A percentile compares a stretch with the other conserved stretches of the same genome.
These are phyloP conservation scores for Eurytoma californica DNA, from an alignment of 2,888 invertebrate species.

Conservation along the genomic window DNA sequence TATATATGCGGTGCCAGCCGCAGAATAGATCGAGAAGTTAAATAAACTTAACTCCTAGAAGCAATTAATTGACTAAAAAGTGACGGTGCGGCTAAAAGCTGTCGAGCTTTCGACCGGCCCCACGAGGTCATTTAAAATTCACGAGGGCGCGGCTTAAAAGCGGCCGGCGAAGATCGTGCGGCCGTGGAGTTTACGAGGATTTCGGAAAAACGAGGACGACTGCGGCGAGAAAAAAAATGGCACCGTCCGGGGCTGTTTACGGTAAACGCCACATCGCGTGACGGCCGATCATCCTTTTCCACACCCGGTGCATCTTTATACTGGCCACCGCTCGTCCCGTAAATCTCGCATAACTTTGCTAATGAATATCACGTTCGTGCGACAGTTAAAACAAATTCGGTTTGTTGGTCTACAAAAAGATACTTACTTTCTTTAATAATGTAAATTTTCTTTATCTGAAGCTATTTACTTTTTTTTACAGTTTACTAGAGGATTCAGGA, in stretches of 20 bases:
- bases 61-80: not conserved
- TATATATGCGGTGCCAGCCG: no score
- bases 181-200: conserved; percentile 28
- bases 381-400: no score
- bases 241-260: conserved; percentile 20
- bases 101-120: conserved; percentile 1
- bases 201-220: not conserved
- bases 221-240: not conserved
- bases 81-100: not conserved
- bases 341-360: conserved; percentile 19
- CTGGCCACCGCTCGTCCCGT: conserved; percentile 19
- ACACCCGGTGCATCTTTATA: not conserved
- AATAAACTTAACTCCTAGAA: not conserved
- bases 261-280: conserved; percentile 39
- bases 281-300: conserved; percentile 28
- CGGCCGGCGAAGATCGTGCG: conserved; percentile 6
- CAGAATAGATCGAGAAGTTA: no score
- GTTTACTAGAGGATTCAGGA: no score
- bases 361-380: not conserved
- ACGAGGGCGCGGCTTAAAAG: not conserved
- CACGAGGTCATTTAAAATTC: conserved; percentile 16
- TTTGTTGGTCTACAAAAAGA: no score
- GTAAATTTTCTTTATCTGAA: no score
- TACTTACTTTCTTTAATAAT: no score
- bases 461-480: no score